Conservation (phyloP, 2,888 invertebrate genomes). For the Lithodes maja region DNA sequence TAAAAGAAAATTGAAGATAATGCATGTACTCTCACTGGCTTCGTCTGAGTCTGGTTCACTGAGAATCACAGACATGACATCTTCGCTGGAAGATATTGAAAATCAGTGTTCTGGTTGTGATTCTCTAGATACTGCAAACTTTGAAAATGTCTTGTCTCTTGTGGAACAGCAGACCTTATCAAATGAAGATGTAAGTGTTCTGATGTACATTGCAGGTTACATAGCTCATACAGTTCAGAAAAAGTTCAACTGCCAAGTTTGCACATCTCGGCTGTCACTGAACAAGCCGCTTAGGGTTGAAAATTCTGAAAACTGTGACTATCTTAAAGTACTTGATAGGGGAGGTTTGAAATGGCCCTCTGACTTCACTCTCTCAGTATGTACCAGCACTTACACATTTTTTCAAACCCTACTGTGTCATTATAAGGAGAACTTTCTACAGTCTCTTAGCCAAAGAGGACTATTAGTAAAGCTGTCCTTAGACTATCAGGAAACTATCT, state of each 20-base stretch:
- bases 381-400: neutral
- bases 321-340: neutral
- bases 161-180: neutral
- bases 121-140: neutral
- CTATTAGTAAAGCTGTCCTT: no score
- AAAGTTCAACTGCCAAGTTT: neutral
- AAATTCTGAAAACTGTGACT: neutral
- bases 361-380: neutral
- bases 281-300: neutral
- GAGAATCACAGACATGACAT: neutral
- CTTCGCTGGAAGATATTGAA: neutral
- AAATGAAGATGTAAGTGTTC: conserved; percentile 1
- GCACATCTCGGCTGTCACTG: neutral
- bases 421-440: conserved; percentile 4
- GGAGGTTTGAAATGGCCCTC: neutral
- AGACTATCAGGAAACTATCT: neutral
- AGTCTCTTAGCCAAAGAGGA: neutral
- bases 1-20: conserved; percentile 10
- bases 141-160: neutral
- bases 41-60: neutral
- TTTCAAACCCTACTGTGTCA: conserved; percentile 5
- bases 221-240: conserved; percentile 9
- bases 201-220: conserved; percentile 23
- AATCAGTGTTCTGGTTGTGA: no score
- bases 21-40: neutral